These are phyloP conservation scores for Tyria jacobaeae DNA, from an alignment of 2,888 invertebrate species.

Conservation along the genomic window DNA sequence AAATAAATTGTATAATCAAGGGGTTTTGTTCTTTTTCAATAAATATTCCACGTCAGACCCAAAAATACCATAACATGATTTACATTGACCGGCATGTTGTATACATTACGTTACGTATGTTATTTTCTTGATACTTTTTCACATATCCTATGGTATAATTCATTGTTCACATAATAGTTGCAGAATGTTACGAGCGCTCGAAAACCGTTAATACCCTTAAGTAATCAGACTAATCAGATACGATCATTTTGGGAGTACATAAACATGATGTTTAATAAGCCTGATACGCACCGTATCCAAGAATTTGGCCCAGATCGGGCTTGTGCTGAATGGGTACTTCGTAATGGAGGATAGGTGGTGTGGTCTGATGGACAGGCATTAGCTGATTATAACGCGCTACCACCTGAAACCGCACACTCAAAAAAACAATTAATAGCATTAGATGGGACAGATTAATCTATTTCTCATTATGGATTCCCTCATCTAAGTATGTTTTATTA, in stretches of 20 bases:
- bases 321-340: constrained; percentile 98
- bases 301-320: constrained; percentile 94
- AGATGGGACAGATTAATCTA: constrained; percentile 92
- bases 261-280: constrained; percentile 89
- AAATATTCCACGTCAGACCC: too few species aligned
- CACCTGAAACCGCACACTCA: constrained; percentile 72
- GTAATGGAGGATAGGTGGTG: constrained; percentile 94
- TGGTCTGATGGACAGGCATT: constrained; percentile 88
- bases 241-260: constrained; percentile 84
- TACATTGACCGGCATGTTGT: neutral
- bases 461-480: constrained; percentile 94
- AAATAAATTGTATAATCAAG: too few species aligned
- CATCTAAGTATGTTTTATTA: constrained; percentile 89
- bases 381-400: constrained; percentile 92
- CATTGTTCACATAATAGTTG: constrained; percentile 3
- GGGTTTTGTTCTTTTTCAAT: too few species aligned
- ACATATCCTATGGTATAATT: neutral
- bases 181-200: constrained; percentile 36
- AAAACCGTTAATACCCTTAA: constrained; percentile 44
- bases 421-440: constrained; percentile 87
- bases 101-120: constrained; percentile 7
- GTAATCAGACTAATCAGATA: constrained; percentile 63
- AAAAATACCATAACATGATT: too few species aligned
- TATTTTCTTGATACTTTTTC: neutral
- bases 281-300: constrained; percentile 89